Evolutionary conservation across 2,113 vertebrate genomes (phyloP), one percentile per base, ranked within the genome.

Genomic region (Mionectes macconnelli): DNA sequence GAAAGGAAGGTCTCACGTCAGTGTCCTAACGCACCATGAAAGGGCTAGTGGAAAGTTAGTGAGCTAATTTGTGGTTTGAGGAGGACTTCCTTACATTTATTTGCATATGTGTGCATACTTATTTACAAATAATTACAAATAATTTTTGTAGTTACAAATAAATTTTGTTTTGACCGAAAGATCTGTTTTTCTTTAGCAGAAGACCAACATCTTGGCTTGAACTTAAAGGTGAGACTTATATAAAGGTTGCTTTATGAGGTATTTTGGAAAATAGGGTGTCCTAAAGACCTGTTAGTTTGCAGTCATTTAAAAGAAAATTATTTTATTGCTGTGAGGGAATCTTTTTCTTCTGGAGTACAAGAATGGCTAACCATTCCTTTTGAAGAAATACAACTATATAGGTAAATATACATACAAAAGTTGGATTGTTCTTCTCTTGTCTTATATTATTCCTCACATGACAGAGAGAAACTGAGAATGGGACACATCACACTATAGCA

Each of bases 141-240:
- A 23, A 35, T 64, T 94, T 56, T 49, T 28, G 4, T 55, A 52
- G 25, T 62, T 79, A 21, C 0, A 72, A 53, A 68, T 52, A 25
- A 30, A 57, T 94, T 52, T 49, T 28, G 4, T 47, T 86, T 73
- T 76, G 25, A 64, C 68, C 72, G 30, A 86, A 78, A 82, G 6
- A 87, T 42, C n/a, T 64, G 37, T 78, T 89, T 87, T 97, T 94
- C 55, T 96, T 91, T 77, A 96, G 64, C 92, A 98, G 97, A 93
- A 93, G 78, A 62, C 60, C 95, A 93, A 60, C 30, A 40, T 60
- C 60, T 44, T 76, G 62, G 68, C 91, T 91, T 91, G 87, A 96
- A 89, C 94, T 79, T 97, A 92, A 96, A 97, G 98, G 98, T 98
- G 97, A 97, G 97, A 40, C 23, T 63, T 39, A 25, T 2, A 42